These are phyloP conservation scores for Clivina fossor DNA, from an alignment of 2,888 invertebrate species.

Conservation along the genomic window DNA sequence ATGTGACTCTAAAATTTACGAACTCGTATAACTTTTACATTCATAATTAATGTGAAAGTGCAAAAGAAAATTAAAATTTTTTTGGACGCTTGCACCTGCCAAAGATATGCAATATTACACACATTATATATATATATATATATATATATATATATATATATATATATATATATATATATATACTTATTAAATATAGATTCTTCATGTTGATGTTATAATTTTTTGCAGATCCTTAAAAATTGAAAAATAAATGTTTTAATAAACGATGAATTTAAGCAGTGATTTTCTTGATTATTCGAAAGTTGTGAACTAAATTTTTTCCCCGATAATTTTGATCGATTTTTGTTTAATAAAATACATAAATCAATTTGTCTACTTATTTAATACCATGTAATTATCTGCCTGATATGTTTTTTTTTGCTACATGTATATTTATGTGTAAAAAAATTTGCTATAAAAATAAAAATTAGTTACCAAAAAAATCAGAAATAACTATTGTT, in stretches of 20 bases:
- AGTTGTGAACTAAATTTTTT: conserved; percentile 6
- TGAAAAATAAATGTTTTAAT: no score
- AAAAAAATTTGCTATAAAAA: not conserved
- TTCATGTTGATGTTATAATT: no score
- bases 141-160: no score
- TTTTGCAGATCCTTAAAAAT: no score
- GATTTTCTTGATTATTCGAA: conserved; percentile 12
- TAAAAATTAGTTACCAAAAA: not conserved
- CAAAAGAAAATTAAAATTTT: conserved; percentile 25
- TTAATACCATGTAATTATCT: not conserved
- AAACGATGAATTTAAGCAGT: no score
- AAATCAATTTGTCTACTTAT: not conserved
- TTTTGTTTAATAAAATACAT: not conserved
- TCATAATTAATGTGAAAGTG: conserved; percentile 33
- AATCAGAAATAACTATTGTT: no score
- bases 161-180: no score
- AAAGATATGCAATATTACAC: no score
- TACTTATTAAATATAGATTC: no score
- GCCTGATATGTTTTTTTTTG: not conserved
- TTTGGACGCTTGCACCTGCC: no score
- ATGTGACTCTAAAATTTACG: conserved; percentile 29
- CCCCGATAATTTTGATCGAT: not conserved
- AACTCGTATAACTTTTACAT: conserved; percentile 24
- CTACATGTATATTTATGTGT: not conserved
- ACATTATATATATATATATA: no score